Evolutionary conservation across 53 echinoderm and acorn worm species (phyloP), one percentile per base, ranked within the genome.

Genomic region (Pentamera pediparva): DNA sequence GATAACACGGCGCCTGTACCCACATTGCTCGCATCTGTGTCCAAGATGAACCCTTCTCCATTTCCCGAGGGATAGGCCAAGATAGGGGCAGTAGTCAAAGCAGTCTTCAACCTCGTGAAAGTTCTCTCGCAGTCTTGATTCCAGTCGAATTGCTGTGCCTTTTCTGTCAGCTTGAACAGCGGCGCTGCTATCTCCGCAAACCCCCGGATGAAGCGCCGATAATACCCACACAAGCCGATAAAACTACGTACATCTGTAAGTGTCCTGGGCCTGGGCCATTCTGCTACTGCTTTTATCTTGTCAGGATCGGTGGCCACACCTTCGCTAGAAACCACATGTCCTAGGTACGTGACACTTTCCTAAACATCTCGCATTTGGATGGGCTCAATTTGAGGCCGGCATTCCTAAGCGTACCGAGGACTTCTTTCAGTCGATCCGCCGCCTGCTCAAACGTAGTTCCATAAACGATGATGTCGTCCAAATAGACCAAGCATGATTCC

Each of bases 371-470:
- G 26, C 65, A 85, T 38, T 79, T 79, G 11, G 33, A 41, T 39
- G 79, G 64, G 13, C 64, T 72, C 37, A 79, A 67, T 61, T 84
- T 84, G 17, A 84, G 45, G 25, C 29, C 41, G 2, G 85, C 85
- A 4, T 18, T 21, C 31, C 35, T 51, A 0, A 75, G 50, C 22
- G 75, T 53, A 18, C 56, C 29, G 20, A 85, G 45, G 1, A 79
- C 85, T 27, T 8, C 7, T 37, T 56, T 22, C 10, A 85, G 31
- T 32, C 75, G 25, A 31, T 73, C 31, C 61, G 65, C 32, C 29
- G 71, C 62, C n/a, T 84, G 38, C 25, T 79, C 59, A 74, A 85
- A 85, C 22, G 79, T 79, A 38, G 25, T 37, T 49, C 75, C 62
- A 56, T 63, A 75, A 8, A 57, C 58, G 32, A 57, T 57, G 58